These are phyloP conservation scores for Mesaphorura yosii DNA, from an alignment of 1,140 invertebrate species.

Conservation along the genomic window DNA sequence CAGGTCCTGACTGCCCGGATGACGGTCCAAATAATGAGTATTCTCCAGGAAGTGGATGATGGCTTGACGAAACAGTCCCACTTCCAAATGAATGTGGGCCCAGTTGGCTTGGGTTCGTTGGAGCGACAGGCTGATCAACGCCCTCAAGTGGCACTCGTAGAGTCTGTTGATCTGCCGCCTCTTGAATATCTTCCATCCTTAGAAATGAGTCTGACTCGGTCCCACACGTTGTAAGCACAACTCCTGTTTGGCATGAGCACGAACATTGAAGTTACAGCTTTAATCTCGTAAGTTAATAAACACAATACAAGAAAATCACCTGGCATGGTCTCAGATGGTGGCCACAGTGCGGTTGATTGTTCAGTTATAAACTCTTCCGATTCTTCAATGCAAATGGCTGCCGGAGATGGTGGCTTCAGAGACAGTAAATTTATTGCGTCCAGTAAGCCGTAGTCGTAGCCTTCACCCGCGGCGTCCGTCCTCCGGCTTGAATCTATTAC, in stretches of 20 bases:
- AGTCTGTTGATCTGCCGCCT: conserved; percentile 15
- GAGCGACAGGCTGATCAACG: not conserved
- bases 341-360: conserved; percentile 28
- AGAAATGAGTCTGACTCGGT: conserved; percentile 16
- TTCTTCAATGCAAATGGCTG: conserved; percentile 18
- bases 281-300: not conserved
- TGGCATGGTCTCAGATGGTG: conserved; percentile 29
- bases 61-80: conserved; percentile 2
- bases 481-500: conserved; percentile 7
- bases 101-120: not conserved
- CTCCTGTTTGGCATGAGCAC: conserved; percentile 11
- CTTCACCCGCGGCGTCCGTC: conserved; percentile 8
- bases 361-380: conserved; percentile 15
- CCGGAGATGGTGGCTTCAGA: conserved; percentile 20
- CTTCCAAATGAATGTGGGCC: not conserved
- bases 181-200: conserved; percentile 20
- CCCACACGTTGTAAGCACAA: conserved; percentile 28
- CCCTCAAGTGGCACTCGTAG: conserved; percentile 25
- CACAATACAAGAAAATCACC: conserved; percentile 2
- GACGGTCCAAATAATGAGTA: conserved; percentile 25
- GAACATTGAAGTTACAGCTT: not conserved
- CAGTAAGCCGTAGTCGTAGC: conserved; percentile 24
- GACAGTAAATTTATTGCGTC: conserved; percentile 31
- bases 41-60: conserved; percentile 17
- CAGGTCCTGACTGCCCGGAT: not conserved